These are phyloP conservation scores for Homalodisca vitripennis DNA, from an alignment of 1,140 invertebrate species.

Conservation along the genomic window DNA sequence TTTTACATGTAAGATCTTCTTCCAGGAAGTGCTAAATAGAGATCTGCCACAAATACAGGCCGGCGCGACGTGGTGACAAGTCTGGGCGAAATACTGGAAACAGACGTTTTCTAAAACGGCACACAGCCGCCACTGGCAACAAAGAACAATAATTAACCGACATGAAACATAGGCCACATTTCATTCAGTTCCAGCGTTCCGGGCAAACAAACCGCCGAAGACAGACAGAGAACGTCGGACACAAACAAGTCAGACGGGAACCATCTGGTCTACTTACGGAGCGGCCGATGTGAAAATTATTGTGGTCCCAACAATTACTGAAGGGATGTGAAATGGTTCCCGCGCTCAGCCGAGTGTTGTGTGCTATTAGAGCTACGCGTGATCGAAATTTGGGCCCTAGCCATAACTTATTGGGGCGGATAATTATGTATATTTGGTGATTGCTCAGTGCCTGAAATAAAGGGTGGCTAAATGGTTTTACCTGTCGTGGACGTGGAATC, in stretches of 20 bases:
- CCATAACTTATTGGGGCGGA: constrained; percentile 6
- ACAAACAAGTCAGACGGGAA: constrained; percentile 6
- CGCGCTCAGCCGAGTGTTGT: background rate
- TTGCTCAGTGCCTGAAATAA: too few relatives aligned
- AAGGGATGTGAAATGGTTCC: constrained; percentile 1
- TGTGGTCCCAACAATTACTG: constrained; percentile 10
- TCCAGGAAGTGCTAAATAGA: too few relatives aligned
- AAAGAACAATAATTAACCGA: too few relatives aligned
- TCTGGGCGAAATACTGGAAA: too few relatives aligned
- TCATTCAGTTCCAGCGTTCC: too few relatives aligned
- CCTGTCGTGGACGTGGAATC: background rate
- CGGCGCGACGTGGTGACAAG: too few relatives aligned
- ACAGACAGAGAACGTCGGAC: constrained; percentile 2
- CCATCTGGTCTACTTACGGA: constrained; percentile 17
- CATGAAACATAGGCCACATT: background rate
- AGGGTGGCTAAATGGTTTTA: background rate
- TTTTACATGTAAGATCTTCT: too few relatives aligned
- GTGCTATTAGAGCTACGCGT: constrained; percentile 20
- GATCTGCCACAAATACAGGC: too few relatives aligned
- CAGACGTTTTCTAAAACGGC: too few relatives aligned
- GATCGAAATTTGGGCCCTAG: background rate
- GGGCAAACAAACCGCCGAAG: background rate
- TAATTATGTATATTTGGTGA: background rate
- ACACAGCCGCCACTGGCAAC: too few relatives aligned
- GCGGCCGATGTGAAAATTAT: constrained; percentile 20